phyloP scores from a whole-genome alignment of 2,113 vertebrate species.

The Dermatemys mawii region DNA sequence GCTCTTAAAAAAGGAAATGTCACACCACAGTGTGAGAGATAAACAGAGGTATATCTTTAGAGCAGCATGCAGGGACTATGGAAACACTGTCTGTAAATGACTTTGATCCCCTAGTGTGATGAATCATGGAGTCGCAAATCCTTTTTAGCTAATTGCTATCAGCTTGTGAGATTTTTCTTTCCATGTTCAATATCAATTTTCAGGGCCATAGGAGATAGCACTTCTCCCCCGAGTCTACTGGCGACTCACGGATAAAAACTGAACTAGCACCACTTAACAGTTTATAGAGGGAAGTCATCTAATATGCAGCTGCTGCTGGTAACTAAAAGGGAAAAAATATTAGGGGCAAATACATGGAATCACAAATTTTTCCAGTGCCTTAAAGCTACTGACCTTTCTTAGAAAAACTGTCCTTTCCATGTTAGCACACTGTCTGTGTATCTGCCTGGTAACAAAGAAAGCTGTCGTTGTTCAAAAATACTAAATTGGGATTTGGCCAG shows the following conservation, averaged over 20 bases:
- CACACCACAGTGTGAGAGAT: conserved; percentile 82
- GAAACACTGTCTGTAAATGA: conserved; percentile 88
- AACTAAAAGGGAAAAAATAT: conserved; percentile 85
- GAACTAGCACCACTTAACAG: conserved; percentile 93
- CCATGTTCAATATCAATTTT: conserved; percentile 99
- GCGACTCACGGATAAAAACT: conserved; percentile 87
- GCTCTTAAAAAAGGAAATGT: conserved; percentile 85
- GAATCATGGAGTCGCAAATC: conserved; percentile 95
- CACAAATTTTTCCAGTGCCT: conserved; percentile 76
- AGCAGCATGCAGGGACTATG: conserved; percentile 69
- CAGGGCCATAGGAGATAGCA: conserved; percentile 90
- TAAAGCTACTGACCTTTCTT: conserved; percentile 81
- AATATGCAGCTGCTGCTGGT: conserved; percentile 86
- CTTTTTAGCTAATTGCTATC: conserved; percentile 99
- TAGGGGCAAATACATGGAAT: conserved; percentile 78
- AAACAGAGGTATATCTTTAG: conserved; percentile 79
- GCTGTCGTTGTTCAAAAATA: conserved; percentile 5
- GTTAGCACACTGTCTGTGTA: background rate
- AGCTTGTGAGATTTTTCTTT: conserved; percentile 91
- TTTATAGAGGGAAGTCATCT: conserved; percentile 82
- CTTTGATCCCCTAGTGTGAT: conserved; percentile 93
- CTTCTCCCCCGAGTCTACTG: conserved; percentile 88
- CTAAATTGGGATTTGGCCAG: background rate
- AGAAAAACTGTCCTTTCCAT: conserved; percentile 50
- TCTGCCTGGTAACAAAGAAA: background rate